Percentiles rank a stretch among this genome's conserved stretches.
phyloP scores from a whole-genome alignment of 2,888 invertebrate genomes.

The Cantharis rufa region DNA sequence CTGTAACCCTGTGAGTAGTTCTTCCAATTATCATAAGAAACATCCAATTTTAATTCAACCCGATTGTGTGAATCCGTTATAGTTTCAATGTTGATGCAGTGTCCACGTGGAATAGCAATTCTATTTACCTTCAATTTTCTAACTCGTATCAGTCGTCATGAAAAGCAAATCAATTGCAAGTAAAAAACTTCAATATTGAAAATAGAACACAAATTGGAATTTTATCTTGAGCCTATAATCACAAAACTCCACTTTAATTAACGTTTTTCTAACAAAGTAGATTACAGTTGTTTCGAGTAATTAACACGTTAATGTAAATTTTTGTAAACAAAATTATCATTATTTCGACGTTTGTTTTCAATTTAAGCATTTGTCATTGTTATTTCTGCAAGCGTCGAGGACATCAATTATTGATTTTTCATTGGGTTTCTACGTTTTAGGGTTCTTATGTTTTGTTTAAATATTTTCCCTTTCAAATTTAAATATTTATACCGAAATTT shows the following conservation, averaged over 20 bases:
- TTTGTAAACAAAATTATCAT: background rate
- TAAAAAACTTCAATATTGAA: background rate
- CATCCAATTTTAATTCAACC: background rate
- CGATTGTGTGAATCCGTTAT: conserved; percentile 8
- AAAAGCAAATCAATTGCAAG: background rate
- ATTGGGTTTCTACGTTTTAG: background rate
- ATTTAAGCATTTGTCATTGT: background rate
- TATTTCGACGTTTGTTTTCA: background rate
- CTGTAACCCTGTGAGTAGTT: conserved; percentile 17
- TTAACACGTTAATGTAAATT: background rate
- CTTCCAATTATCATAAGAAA: background rate
- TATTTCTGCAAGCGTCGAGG: background rate
- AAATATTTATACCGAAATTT: background rate
- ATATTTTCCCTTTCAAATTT: background rate
- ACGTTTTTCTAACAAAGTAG: background rate
- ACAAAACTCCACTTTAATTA: background rate
- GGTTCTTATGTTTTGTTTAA: background rate
- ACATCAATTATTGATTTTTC: background rate
- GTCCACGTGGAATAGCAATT: background rate
- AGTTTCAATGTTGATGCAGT: background rate
- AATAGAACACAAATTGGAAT: background rate
- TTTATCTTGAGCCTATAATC: background rate
- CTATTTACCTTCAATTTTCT: background rate
- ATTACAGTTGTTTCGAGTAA: background rate
- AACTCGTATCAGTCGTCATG: background rate